A percentile compares a stretch with the other conserved stretches of the same genome.
Evolutionary conservation across 2,888 invertebrate species (phyloP).

Genomic region (Brassicogethes aeneus): DNA sequence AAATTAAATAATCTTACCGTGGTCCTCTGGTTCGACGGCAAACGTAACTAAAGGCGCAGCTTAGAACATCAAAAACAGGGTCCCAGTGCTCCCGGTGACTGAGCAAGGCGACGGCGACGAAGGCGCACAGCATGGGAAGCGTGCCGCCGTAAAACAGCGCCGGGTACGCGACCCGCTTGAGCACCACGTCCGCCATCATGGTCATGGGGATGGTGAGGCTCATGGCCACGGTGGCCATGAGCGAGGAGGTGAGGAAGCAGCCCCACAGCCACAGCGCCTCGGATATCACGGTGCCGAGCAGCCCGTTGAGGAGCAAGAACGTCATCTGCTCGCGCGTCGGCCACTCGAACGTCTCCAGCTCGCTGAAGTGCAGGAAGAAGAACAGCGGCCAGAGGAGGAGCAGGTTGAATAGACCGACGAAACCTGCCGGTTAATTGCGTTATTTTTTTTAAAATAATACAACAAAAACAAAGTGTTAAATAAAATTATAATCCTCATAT

Average conservation of each 20-base stretch:
- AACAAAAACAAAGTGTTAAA: constrained; percentile 20
- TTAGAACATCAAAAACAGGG: constrained; percentile 55
- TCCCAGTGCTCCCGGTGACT: constrained; percentile 77
- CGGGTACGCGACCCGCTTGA: constrained; percentile 57
- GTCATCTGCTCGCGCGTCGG: constrained; percentile 75
- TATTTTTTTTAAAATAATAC: too few species aligned
- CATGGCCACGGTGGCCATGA: constrained; percentile 79
- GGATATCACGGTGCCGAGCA: constrained; percentile 83
- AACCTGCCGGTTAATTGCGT: too few species aligned
- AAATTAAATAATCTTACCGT: constrained; percentile 39
- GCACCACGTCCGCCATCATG: constrained; percentile 71
- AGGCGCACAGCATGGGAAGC: constrained; percentile 66
- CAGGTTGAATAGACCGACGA: constrained; percentile 89
- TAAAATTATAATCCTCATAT: too few species aligned
- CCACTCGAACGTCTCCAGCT: constrained; percentile 77
- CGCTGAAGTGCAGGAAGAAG: constrained; percentile 73
- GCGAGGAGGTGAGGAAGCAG: constrained; percentile 84
- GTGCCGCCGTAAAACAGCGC: constrained; percentile 69
- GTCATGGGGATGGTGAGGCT: constrained; percentile 84
- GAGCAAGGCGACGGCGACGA: constrained; percentile 59
- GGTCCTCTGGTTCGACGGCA: constrained; percentile 43
- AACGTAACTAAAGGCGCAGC: constrained; percentile 43
- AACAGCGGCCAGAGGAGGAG: constrained; percentile 84
- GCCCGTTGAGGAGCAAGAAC: constrained; percentile 72
- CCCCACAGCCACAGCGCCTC: constrained; percentile 95